Evolutionary conservation across 2,113 vertebrate genomes (phyloP).

Genomic region (Syngnathus scovelli): DNA sequence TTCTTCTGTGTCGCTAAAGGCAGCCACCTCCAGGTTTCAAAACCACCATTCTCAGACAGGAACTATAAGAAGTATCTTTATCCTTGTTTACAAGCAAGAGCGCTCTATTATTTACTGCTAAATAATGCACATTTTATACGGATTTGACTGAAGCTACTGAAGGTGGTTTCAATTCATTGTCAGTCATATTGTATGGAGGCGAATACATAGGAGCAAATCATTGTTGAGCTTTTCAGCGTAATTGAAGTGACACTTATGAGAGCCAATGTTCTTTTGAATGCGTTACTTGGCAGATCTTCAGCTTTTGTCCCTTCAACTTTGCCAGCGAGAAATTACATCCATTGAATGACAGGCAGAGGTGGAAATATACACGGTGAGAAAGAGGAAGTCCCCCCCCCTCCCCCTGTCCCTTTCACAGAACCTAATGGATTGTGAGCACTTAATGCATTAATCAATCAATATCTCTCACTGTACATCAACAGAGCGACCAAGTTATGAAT

Average conservation of each 20-base stretch:
- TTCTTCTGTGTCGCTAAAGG: conserved; percentile 57
- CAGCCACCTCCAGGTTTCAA: conserved; percentile 43
- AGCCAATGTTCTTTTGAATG: conserved; percentile 94
- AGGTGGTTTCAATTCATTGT: conserved; percentile 26
- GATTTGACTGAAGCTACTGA: not conserved
- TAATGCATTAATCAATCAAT: conserved; percentile 99
- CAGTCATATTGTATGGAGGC: conserved; percentile 70
- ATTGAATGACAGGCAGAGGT: conserved; percentile 95
- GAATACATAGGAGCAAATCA: conserved; percentile 85
- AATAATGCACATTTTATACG: conserved; percentile 4
- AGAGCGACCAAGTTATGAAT: conserved; percentile 96
- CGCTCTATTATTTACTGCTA: not conserved
- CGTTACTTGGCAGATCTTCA: conserved; percentile 95
- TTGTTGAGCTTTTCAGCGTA: conserved; percentile 88
- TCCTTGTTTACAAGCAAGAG: conserved; percentile 14
- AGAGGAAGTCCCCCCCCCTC: conserved; percentile 75
- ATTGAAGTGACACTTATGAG: conserved; percentile 95
- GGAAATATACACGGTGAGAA: conserved; percentile 84
- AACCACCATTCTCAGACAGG: conserved; percentile 14
- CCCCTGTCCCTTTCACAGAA: conserved; percentile 90
- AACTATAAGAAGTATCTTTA: conserved; percentile 17
- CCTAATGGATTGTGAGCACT: conserved; percentile 99
- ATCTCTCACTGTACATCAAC: conserved; percentile 98
- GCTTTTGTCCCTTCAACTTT: conserved; percentile 92
- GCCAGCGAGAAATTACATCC: conserved; percentile 87